These are phyloP conservation scores for Hephaestus fuliginosus DNA, from an alignment of 2,797 vertebrate species.

Conservation along the genomic window DNA sequence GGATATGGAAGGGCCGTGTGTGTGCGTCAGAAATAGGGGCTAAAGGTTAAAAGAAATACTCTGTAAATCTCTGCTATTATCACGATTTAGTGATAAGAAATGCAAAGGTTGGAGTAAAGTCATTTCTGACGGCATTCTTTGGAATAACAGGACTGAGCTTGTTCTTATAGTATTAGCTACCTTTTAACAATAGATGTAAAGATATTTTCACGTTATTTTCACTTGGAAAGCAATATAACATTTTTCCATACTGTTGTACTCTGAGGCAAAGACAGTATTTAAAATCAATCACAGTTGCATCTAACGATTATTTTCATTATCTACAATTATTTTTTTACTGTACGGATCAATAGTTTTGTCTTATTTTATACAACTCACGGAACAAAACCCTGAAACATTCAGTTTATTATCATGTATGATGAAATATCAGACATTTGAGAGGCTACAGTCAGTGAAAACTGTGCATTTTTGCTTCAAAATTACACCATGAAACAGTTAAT, in stretches of 20 bases:
- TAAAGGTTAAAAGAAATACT: conserved; percentile 63
- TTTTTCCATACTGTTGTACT: neutral
- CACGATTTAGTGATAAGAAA: conserved; percentile 62
- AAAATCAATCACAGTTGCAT: neutral
- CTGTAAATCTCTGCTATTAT: conserved; percentile 50
- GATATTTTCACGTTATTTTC: neutral
- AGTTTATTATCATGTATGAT: neutral
- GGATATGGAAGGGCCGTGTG: neutral
- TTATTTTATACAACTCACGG: too few species aligned
- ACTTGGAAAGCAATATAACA: neutral
- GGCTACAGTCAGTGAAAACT: neutral
- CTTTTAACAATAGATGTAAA: too few species aligned
- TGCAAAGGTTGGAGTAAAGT: conserved; percentile 69
- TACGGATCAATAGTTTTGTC: neutral
- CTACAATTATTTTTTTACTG: neutral
- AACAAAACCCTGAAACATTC: too few species aligned
- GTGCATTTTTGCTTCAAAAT: neutral
- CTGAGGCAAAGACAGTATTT: neutral
- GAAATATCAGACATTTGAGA: neutral
- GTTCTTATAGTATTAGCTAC: too few species aligned
- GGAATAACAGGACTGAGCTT: conserved; percentile 5
- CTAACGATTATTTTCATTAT: too few species aligned
- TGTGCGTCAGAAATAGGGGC: conserved; percentile 42
- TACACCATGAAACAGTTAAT: neutral
- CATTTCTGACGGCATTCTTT: conserved; percentile 28